A percentile compares a stretch with the other conserved stretches of the same genome.
phyloP scores from a whole-genome alignment of 30 jellyfish, hydroid and myxozoan species.

The Nemopilema nomurai region DNA sequence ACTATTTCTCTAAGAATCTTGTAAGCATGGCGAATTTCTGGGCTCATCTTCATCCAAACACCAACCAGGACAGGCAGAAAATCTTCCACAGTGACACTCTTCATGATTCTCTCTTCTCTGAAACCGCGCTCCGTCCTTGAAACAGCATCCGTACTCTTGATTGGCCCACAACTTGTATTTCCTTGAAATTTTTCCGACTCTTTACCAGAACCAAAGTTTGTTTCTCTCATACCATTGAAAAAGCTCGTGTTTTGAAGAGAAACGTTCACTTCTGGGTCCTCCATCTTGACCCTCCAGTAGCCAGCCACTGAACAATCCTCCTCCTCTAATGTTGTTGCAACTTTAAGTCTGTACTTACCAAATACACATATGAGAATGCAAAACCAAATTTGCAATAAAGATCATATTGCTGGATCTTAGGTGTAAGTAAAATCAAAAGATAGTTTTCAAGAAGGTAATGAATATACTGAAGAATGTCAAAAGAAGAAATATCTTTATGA shows the following conservation, averaged over 20 bases:
- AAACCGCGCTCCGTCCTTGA: background rate
- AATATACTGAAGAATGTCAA: too few species aligned
- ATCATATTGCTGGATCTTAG: background rate
- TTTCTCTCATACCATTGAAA: background rate
- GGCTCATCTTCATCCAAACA: constrained; percentile 57
- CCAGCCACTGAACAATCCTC: background rate
- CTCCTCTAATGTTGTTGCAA: constrained; percentile 19
- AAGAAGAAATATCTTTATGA: too few species aligned
- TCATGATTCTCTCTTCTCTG: constrained; percentile 5
- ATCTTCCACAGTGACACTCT: constrained; percentile 40
- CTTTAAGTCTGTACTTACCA: constrained; percentile 22
- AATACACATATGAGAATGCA: background rate
- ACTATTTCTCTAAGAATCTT: constrained; percentile 75
- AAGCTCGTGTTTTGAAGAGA: background rate
- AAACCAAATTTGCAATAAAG: background rate
- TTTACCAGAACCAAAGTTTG: background rate
- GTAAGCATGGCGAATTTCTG: constrained; percentile 85
- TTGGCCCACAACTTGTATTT: background rate
- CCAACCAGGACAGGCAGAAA: constrained; percentile 62
- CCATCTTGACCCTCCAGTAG: constrained; percentile 41
- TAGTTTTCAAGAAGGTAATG: too few species aligned
- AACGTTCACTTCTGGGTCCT: background rate
- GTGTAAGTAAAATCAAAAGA: too few species aligned
- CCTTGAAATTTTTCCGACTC: background rate
- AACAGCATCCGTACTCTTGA: background rate